phyloP scores from a whole-genome alignment of 2,888 invertebrate species.

The Hydriomena furcata region DNA sequence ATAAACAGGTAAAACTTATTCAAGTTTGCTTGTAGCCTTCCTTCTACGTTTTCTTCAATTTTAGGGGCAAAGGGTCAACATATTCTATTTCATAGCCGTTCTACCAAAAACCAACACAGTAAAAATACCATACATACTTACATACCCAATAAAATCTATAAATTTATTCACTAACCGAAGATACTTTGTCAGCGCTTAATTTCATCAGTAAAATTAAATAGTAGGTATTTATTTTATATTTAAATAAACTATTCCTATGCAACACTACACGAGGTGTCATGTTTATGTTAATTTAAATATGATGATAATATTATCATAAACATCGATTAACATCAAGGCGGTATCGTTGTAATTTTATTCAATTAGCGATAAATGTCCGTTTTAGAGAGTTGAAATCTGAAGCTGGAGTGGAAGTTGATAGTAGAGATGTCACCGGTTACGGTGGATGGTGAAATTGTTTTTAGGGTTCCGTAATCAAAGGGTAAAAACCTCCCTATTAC shows the following conservation, averaged over 20 bases:
- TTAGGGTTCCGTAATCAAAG: too few species aligned
- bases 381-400: slow-evolving; percentile 23
- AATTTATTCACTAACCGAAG: slow-evolving; percentile 19
- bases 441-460: too few species aligned
- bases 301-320: slow-evolving; percentile 27
- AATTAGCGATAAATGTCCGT: slow-evolving; percentile 28
- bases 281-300: slow-evolving; percentile 34
- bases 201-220: slow-evolving; percentile 7
- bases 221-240: slow-evolving; percentile 23
- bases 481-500: too few species aligned
- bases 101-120: background rate
- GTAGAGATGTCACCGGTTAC: too few species aligned
- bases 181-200: slow-evolving; percentile 13
- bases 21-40: too few species aligned
- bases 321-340: slow-evolving; percentile 19
- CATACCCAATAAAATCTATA: slow-evolving; percentile 23
- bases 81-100: background rate
- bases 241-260: slow-evolving; percentile 22
- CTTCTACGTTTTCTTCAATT: too few species aligned
- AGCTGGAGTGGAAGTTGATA: too few species aligned
- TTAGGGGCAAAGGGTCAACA: too few species aligned
- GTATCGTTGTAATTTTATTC: slow-evolving; percentile 25
- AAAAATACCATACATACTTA: background rate
- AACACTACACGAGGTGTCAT: slow-evolving; percentile 34
- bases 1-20: too few species aligned